Percentiles rank a stretch among this genome's conserved stretches.
These are phyloP conservation scores for Halocynthia roretzi DNA, from an alignment of 23 tunicate species.

Conservation along the genomic window DNA sequence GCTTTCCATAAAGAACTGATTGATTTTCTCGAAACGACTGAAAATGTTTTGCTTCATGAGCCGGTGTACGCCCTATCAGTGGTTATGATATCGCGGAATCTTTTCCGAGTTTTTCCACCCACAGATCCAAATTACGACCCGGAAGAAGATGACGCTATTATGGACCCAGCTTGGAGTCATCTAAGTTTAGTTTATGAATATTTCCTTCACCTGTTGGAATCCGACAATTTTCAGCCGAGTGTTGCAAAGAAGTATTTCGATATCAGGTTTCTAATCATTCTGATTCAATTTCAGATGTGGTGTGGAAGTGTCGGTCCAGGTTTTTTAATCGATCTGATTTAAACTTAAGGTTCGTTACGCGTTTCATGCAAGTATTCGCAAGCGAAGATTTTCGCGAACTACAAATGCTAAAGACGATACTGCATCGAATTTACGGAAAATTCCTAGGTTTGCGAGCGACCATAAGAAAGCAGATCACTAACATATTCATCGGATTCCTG, in stretches of 20 bases:
- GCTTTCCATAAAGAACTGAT: slow-evolving; percentile 48
- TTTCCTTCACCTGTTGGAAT: slow-evolving; percentile 69
- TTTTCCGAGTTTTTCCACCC: slow-evolving; percentile 46
- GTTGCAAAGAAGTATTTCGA: slow-evolving; percentile 76
- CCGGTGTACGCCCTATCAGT: slow-evolving; percentile 59
- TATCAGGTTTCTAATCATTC: not conserved
- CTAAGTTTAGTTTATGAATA: slow-evolving; percentile 67
- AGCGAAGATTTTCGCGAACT: slow-evolving; percentile 60
- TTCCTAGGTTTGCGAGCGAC: slow-evolving; percentile 79
- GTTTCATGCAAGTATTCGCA: slow-evolving; percentile 44
- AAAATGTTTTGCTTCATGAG: slow-evolving; percentile 64
- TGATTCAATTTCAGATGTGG: not conserved
- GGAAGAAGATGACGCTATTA: slow-evolving; percentile 78
- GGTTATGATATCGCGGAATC: slow-evolving; percentile 50
- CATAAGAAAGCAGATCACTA: slow-evolving; percentile 54
- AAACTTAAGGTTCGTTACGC: slow-evolving; percentile 28
- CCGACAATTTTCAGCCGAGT: slow-evolving; percentile 79
- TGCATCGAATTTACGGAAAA: slow-evolving; percentile 89
- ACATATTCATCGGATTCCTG: slow-evolving; percentile 50
- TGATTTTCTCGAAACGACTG: slow-evolving; percentile 56
- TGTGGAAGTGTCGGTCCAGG: not conserved
- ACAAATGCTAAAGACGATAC: slow-evolving; percentile 54
- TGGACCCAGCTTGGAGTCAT: slow-evolving; percentile 72
- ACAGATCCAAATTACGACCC: slow-evolving; percentile 40
- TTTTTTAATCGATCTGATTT: not conserved